Base-by-base conservation (phyloP, 2,888 invertebrate genomes). In the Exocentrus adspersus region DNA sequence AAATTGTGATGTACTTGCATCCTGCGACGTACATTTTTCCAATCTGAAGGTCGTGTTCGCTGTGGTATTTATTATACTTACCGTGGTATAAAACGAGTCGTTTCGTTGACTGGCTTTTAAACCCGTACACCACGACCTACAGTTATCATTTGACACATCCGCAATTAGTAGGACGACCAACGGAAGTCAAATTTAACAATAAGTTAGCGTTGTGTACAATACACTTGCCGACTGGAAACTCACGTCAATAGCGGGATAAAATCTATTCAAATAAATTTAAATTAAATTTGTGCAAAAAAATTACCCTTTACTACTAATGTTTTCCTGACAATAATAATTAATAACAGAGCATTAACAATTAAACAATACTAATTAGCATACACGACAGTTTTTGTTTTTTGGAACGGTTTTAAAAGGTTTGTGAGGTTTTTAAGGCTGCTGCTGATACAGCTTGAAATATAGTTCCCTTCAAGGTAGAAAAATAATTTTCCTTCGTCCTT, bases 141-240 rank as follows among this genome's bases (percentile, higher is more conserved):
- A 62, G 62, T 66, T 66, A 66, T 62, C 62, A 62, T 60, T 63
- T 66, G 59, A 58, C 65, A 60, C 62, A 60, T 66, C 65, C 65
- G 62, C 54, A 59, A 50, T 62, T 60, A 62, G 60, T 65, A 59
- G 62, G 60, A 50, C 65, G 53, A 51, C 53, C 20, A 63, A 45
- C 65, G 65, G 65, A 66, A 62, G 65, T 57, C 10, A n/a, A 46
- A 51, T 24, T 59, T 20, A 54, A 54, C 54, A 54, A 54, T 54
- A 14, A 54, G 12, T 54, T 53, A 16, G 53, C 42, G 24, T 54
- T 41, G 53, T 41, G 53, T 54, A 21, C 19, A 53, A 41, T 37
- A 53, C 14, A 42, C 14, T 21, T 42, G 14, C 28, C 48, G 4
- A 37, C n/a, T n/a, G 1, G 14, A 37, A 9, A 12, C 1, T 37